Conservation (phyloP, 2,888 invertebrate species). For the Mayetiola destructor region DNA sequence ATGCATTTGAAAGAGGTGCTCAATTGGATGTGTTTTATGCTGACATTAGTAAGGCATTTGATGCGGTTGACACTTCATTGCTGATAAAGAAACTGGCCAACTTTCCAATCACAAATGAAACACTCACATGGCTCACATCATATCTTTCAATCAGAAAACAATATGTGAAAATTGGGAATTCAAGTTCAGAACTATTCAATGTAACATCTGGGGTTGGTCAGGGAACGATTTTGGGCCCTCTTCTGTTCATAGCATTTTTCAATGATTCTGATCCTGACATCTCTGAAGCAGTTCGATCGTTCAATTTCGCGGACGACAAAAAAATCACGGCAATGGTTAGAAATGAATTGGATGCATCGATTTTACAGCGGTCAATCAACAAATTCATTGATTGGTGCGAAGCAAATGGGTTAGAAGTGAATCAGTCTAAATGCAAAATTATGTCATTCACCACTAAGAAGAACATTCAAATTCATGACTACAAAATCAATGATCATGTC, state of each 20-base stretch:
- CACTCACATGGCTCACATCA: neutral
- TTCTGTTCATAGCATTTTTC: neutral
- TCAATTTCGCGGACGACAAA: neutral
- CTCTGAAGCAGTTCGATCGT: neutral
- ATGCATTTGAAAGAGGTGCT: neutral
- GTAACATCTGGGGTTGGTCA: neutral
- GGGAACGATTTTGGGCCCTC: neutral
- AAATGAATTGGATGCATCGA: neutral
- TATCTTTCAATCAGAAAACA: neutral
- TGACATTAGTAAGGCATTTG: conserved; percentile 6
- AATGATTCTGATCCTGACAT: neutral
- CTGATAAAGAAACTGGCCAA: neutral
- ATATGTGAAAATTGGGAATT: neutral
- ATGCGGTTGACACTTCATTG: neutral
- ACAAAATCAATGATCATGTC: neutral
- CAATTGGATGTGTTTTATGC: neutral
- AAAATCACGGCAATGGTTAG: neutral
- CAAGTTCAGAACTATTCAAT: neutral
- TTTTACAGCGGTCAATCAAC: neutral
- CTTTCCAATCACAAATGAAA: neutral
- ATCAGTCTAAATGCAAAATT: neutral
- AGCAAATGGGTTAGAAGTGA: neutral
- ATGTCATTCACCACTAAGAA: neutral
- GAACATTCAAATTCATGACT: neutral
- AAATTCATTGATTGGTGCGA: neutral